Base-by-base conservation (phyloP, 2,113 vertebrate genomes). In the Corythaeola cristata region DNA sequence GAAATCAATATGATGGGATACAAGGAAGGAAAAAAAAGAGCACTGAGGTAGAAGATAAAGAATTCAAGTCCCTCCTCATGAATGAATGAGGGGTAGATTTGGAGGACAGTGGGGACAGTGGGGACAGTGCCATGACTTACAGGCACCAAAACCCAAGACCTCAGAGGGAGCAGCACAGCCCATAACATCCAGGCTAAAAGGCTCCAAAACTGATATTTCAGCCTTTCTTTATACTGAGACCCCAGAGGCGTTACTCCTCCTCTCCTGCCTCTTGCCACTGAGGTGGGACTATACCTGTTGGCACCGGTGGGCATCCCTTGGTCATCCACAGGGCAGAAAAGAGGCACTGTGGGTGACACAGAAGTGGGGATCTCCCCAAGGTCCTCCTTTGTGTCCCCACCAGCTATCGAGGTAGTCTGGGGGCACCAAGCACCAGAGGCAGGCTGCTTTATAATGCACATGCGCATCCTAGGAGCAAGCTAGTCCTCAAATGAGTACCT, bases 61-160 rank as follows among this genome's bases (percentile, higher is more conserved):
- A 67, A 77, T 9, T 24, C 0, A 88, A 80, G 33, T 83, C 44
- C n/a, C 77, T 91, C 21, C 37, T 67, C 1, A 2, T 81, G n/a
- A 86, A 69, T 35, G 33, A 23, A 9, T 7, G 1, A 89, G 32
- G 9, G 6, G 5, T 52, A 5, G 11, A 49, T 73, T 18, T 68
- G 12, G 32, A 21, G 5, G 5, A 8, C 1, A 0, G 9, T 11
- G 4, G 24, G 5, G 5, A 8, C 1, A 0, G 9, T 11, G 6
- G 6, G 11, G 15, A 49, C 1, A 5, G 39, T 49, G 27, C 4
- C 10, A 9, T 6, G 4, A 28, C 39, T 45, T 68, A 11, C 22
- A 58, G 49, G 30, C 24, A 66, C 12, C 37, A 82, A 92, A 92
- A 30, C 32, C 15, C 22, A 55, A 56, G 14, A 58, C 7, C 20